Percentiles rank a stretch among this genome's conserved stretches.
Conservation (phyloP, 2,888 invertebrate genomes). For the Tinea semifulvella region DNA sequence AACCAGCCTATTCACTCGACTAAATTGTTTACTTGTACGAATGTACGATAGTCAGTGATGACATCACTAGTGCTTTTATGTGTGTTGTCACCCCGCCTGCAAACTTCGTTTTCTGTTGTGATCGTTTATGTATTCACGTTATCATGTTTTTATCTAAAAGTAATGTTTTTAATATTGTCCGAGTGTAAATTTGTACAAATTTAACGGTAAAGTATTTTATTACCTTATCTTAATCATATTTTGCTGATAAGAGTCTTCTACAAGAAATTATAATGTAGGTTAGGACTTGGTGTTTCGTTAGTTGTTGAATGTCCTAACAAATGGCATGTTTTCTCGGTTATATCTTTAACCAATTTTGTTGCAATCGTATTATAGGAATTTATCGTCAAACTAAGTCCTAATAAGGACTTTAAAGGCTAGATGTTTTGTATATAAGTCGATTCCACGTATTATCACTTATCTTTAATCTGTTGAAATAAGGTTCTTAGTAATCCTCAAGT, state of each 20-base stretch:
- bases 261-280: constrained; percentile 26
- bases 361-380: not conserved
- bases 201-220: constrained; percentile 50
- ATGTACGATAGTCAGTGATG: too few relatives aligned
- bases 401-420: too few relatives aligned
- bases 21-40: too few relatives aligned
- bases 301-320: not conserved
- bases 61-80: constrained; percentile 38
- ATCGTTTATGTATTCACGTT: constrained; percentile 45
- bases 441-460: too few relatives aligned
- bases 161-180: constrained; percentile 51
- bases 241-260: constrained; percentile 31
- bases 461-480: too few relatives aligned
- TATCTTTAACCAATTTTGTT: not conserved
- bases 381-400: too few relatives aligned
- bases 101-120: constrained; percentile 4
- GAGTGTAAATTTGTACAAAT: constrained; percentile 44
- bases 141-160: constrained; percentile 64
- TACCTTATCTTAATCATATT: constrained; percentile 45
- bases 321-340: constrained; percentile 2
- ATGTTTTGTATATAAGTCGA: too few relatives aligned
- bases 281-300: constrained; percentile 2
- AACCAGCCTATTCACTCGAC: too few relatives aligned
- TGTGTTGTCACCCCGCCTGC: not conserved
- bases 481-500: too few relatives aligned